Evolutionary conservation across 2,113 vertebrate genomes (phyloP).

Genomic region (Grus americana): DNA sequence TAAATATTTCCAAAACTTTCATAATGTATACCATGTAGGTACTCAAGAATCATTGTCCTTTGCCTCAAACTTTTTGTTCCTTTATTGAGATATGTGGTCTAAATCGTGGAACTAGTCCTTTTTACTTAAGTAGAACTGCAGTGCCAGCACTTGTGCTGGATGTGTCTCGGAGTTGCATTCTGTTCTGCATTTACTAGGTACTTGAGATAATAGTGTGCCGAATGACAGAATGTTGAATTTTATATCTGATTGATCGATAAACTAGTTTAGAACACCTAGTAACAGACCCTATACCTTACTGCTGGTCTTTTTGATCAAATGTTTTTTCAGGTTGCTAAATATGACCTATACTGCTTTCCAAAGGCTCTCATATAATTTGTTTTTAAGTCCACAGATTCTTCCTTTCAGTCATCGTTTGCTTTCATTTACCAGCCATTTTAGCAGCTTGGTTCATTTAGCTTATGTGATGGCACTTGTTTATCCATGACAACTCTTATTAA

Average conservation of each 20-base stretch:
- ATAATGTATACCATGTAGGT: not conserved
- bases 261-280: not conserved
- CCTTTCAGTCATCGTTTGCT: not conserved
- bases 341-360: not conserved
- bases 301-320: not conserved
- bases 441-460: not conserved
- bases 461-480: slow-evolving; percentile 11
- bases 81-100: not conserved
- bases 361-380: not conserved
- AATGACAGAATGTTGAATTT: not conserved
- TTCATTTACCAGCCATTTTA: not conserved
- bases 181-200: not conserved
- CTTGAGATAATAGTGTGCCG: not conserved
- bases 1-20: not conserved
- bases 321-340: not conserved
- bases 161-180: not conserved
- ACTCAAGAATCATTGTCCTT: not conserved
- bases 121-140: not conserved
- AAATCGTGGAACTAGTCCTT: not conserved
- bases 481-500: slow-evolving; percentile 1
- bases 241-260: not conserved
- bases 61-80: not conserved
- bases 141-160: not conserved
- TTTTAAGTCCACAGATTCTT: not conserved
- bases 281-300: not conserved